These are phyloP conservation scores for Ectropis grisescens DNA, from an alignment of 1,140 invertebrate genomes.

Conservation along the genomic window DNA sequence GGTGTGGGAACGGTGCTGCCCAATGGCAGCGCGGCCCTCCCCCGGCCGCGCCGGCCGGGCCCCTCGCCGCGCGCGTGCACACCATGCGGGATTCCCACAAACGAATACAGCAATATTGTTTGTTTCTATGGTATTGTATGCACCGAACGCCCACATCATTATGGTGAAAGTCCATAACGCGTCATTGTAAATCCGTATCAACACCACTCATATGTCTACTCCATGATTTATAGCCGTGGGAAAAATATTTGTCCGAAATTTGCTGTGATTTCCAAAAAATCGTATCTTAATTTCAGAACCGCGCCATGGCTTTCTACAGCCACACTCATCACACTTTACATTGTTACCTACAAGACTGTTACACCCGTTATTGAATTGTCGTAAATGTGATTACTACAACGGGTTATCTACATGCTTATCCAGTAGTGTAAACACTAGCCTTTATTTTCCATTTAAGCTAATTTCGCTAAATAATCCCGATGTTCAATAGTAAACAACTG, in stretches of 20 bases:
- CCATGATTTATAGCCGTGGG: conserved; percentile 64
- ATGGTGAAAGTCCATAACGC: conserved; percentile 48
- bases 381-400: no score
- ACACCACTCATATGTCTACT: conserved; percentile 48
- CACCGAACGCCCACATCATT: conserved; percentile 63
- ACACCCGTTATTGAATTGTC: no score
- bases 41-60: conserved; percentile 17
- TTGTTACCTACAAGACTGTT: no score
- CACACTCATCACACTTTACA: no score
- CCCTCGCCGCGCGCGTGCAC: conserved; percentile 19
- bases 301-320: no score
- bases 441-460: no score
- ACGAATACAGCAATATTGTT: conserved; percentile 44
- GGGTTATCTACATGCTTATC: no score
- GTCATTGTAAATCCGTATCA: conserved; percentile 57
- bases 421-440: no score
- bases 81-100: conserved; percentile 65
- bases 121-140: conserved; percentile 41
- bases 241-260: conserved; percentile 18
- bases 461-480: no score
- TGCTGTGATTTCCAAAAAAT: no score
- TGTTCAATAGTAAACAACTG: no score
- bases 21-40: conserved; percentile 47
- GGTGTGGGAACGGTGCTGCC: conserved; percentile 10
- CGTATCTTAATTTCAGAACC: no score